Evolutionary conservation across 2,888 invertebrate genomes (phyloP), one percentile per base, ranked within the genome.

Genomic region (Lagria hirta): DNA sequence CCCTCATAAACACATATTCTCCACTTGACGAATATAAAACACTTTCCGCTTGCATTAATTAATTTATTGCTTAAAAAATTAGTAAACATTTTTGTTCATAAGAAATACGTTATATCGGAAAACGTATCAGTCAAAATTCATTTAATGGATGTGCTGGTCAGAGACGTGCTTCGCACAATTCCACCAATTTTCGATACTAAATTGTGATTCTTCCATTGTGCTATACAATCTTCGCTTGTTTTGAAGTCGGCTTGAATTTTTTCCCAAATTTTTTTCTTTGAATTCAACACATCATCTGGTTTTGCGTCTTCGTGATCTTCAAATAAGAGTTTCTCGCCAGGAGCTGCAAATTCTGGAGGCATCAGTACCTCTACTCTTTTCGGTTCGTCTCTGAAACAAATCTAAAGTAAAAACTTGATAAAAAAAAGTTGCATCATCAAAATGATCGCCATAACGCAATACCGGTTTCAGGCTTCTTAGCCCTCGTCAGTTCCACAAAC

Each of bases 261-360:
- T 60, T 95, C 95, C 95, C 95, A 96, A 10, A 93, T 77, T 76
- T 96, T 96, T 73, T 96, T 96, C 72, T 96, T 96, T 0, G 95
- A 95, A 71, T 96, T 95, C 1, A 96, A 73, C 48, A 90, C 83
- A 15, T 85, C 84, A 72, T 94, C 94, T 2, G 93, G 86, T 33
- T 76, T 75, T 11, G 88, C 88, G 40, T 69, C 70, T 70, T 86
- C 85, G 69, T 84, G 89, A 13, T 88, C 89, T 69, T 95, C 92
- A 38, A 95, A 78, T 42, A 83, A 73, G 27, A 98, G 81, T 58
- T 81, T 79, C 48, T 95, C 93, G 14, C 98, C 97, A 8, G 88
- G 81, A n/a, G 76, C 75, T 48, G 87, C 80, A 28, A 78, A 83
- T 40, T 77, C 74, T 20, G 95, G 92, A 28, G 93, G 83, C 45